Evolutionary conservation across 2,113 vertebrate genomes (phyloP).

Genomic region (Phyllopteryx taeniolatus): DNA sequence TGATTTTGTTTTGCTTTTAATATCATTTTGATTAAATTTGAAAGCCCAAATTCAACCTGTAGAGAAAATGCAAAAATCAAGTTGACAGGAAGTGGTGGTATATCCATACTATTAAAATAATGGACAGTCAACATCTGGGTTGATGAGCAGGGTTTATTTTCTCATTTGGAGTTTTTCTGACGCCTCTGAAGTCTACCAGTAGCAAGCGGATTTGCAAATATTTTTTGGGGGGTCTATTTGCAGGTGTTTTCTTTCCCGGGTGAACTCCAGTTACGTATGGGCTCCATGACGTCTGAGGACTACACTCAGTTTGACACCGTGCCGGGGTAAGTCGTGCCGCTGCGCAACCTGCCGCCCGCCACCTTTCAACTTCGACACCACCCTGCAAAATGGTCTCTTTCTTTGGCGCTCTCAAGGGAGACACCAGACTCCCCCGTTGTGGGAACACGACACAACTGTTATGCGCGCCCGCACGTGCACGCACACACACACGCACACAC

Average conservation of each 20-base stretch:
- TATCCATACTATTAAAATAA: no score
- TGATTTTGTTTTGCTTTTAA: no score
- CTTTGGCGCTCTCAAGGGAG: constrained; percentile 43
- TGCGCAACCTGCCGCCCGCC: constrained; percentile 14
- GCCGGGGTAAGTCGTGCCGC: constrained; percentile 67
- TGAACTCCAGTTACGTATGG: constrained; percentile 93
- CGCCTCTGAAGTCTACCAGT: no score
- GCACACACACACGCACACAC: not conserved
- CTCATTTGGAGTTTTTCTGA: no score
- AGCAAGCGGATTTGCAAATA: no score
- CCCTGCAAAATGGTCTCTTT: constrained; percentile 42
- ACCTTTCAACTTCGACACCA: constrained; percentile 48
- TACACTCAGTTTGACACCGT: constrained; percentile 74
- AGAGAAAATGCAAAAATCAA: no score
- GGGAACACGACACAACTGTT: constrained; percentile 14
- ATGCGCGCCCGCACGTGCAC: constrained; percentile 4
- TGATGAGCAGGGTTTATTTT: not conserved
- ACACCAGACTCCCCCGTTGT: constrained; percentile 37
- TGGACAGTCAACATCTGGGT: no score
- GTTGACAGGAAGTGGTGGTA: not conserved
- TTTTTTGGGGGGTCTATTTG: not conserved
- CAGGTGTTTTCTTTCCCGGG: constrained; percentile 92
- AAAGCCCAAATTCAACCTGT: no score
- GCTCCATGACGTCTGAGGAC: constrained; percentile 86
- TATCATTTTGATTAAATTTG: no score